Evolutionary conservation across 1,140 invertebrate species (phyloP).

Genomic region (Calephelis nemesis): DNA sequence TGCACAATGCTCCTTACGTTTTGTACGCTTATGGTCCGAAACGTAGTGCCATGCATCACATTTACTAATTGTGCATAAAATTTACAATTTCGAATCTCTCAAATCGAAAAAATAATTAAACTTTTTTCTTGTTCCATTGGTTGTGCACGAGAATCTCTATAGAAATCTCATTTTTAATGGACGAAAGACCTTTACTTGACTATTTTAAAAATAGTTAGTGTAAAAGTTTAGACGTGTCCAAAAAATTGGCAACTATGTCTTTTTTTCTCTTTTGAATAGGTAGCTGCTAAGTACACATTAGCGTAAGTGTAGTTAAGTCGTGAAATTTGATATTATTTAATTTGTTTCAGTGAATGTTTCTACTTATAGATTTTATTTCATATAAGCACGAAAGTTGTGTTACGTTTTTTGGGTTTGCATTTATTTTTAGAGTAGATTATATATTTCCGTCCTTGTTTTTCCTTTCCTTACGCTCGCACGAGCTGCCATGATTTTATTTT

Average conservation of each 20-base stretch:
- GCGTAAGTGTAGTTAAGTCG: conserved; percentile 52
- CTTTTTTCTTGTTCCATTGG: conserved; percentile 30
- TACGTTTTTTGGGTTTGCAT: conserved; percentile 55
- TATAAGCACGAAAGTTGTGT: conserved; percentile 52
- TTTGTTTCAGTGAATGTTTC: conserved; percentile 53
- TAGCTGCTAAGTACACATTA: conserved; percentile 62
- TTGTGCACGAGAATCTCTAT: conserved; percentile 44
- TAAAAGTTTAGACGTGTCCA: conserved; percentile 42
- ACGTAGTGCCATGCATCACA: conserved; percentile 55
- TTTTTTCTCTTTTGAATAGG: conserved; percentile 35
- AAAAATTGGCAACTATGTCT: conserved; percentile 30
- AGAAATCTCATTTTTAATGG: conserved; percentile 27
- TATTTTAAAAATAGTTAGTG: conserved; percentile 70
- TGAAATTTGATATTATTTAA: conserved; percentile 61
- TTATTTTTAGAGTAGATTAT: conserved; percentile 50
- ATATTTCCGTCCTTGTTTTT: conserved; percentile 56
- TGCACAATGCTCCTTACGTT: conserved; percentile 27
- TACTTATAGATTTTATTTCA: conserved; percentile 39
- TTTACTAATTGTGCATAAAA: conserved; percentile 10
- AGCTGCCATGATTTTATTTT: conserved; percentile 57
- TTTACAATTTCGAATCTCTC: background rate
- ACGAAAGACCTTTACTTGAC: conserved; percentile 61
- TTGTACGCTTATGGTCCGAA: conserved; percentile 33
- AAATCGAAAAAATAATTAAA: conserved; percentile 12
- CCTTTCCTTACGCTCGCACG: conserved; percentile 51